Evolutionary conservation across 2,888 invertebrate genomes (phyloP), one percentile per base, ranked within the genome.

Genomic region (Noctuana brunneofusca): DNA sequence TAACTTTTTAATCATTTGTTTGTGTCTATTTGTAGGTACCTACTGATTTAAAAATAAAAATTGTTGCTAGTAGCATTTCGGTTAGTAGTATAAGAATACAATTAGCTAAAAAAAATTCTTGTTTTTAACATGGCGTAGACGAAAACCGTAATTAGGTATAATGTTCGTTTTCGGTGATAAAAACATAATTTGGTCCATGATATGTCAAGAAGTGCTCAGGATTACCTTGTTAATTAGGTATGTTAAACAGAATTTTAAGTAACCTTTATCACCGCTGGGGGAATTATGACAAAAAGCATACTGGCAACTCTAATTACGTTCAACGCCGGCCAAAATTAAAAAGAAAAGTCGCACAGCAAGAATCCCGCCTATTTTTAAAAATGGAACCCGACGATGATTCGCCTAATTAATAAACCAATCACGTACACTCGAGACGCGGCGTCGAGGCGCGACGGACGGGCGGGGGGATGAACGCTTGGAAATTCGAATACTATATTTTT

Each of bases 401-500:
- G 89, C 87, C 89, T 91, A 91, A 91, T 91, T 91, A 90, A 90
- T 90, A 91, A 91, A 89, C 91, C 91, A 91, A 91, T 91, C 91
- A 91, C 91, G 91, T 90, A 89, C 89, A 87, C 83, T 86, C 87
- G 89, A 86, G 91, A 88, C 89, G 89, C 90, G 90, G 89, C 88
- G 83, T 80, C 85, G 87, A 86, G 86, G 89, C 81, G 89, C 89
- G 89, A 85, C 87, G 88, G 89, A 86, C 89, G 90, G 85, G 91
- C 88, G 89, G 88, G 89, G 89, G 89, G 89, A 87, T 89, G 90
- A 88, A 86, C 84, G 89, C 76, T 87, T 78, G 83, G 87, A 90
- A 84, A 89, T 89, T 89, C 90, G 89, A 86, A 89, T 88, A 86
- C 80, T 86, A 88, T 87, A 84, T 89, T 90, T 90, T 90, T 91